A percentile compares a stretch with the other conserved stretches of the same genome.
These are phyloP conservation scores for Vanessa cardui DNA, from an alignment of 2,888 invertebrate species.

Conservation along the genomic window DNA sequence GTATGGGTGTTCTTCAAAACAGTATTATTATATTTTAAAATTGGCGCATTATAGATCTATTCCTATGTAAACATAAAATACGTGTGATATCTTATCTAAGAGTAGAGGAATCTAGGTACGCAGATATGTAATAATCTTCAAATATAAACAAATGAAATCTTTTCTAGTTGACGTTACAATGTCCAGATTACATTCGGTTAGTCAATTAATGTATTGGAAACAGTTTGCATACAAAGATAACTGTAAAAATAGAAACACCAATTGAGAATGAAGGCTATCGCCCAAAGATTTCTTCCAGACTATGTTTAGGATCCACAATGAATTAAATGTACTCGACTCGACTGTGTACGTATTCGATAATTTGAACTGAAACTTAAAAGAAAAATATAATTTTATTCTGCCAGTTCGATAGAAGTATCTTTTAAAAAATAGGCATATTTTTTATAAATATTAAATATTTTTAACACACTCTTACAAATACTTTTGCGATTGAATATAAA, in stretches of 20 bases:
- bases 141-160: conserved; percentile 1
- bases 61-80: neutral
- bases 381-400: no score
- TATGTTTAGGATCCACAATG: conserved; percentile 9
- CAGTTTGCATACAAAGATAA: conserved; percentile 33
- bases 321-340: neutral
- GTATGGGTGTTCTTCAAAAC: neutral
- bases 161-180: conserved; percentile 23
- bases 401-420: no score
- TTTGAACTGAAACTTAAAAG: neutral
- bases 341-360: conserved; percentile 8
- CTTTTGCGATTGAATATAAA: no score
- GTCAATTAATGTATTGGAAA: conserved; percentile 22
- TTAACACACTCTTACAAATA: no score
- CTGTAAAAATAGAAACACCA: conserved; percentile 34
- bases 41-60: neutral
- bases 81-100: neutral
- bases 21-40: neutral
- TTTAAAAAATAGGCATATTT: no score
- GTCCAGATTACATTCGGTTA: conserved; percentile 27
- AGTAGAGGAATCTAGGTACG: neutral
- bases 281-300: conserved; percentile 32
- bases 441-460: no score
- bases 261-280: conserved; percentile 32
- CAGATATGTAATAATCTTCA: neutral